These are phyloP conservation scores for Patella caerulea DNA, from an alignment of 2,888 invertebrate genomes.

Conservation along the genomic window DNA sequence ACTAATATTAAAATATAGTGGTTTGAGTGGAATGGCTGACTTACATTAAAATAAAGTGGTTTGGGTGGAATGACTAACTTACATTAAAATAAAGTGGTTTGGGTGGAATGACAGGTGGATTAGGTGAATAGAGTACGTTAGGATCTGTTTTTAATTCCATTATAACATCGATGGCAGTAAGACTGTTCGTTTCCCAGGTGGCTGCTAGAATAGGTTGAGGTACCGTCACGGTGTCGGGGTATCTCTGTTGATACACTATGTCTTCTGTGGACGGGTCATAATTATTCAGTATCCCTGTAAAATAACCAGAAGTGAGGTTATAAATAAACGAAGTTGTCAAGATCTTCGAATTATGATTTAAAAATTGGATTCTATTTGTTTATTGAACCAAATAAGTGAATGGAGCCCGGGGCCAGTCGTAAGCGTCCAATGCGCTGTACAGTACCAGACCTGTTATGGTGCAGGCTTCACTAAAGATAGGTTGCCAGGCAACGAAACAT, in stretches of 20 bases:
- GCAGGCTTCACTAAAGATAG: too few relatives aligned
- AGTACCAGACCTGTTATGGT: too few relatives aligned
- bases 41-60: slow-evolving; percentile 54
- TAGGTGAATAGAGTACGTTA: slow-evolving; percentile 47
- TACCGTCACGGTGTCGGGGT: slow-evolving; percentile 44
- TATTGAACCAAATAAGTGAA: too few relatives aligned
- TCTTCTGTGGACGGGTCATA: slow-evolving; percentile 56
- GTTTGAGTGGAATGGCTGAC: background rate
- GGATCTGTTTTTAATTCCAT: slow-evolving; percentile 59
- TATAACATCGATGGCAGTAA: slow-evolving; percentile 55
- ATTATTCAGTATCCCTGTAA: slow-evolving; percentile 49
- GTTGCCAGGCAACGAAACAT: too few relatives aligned
- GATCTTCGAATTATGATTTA: too few relatives aligned
- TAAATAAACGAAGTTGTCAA: too few relatives aligned
- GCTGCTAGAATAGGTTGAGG: slow-evolving; percentile 61
- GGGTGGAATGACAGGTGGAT: slow-evolving; percentile 39
- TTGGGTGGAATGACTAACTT: slow-evolving; percentile 41
- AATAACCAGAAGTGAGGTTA: too few relatives aligned
- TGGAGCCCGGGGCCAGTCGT: too few relatives aligned
- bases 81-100: slow-evolving; percentile 65
- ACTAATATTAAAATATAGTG: slow-evolving; percentile 5
- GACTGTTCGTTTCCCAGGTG: slow-evolving; percentile 60
- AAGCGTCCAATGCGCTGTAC: too few relatives aligned
- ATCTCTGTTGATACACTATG: slow-evolving; percentile 53
- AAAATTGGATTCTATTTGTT: too few relatives aligned